Percentiles rank a stretch among this genome's conserved stretches.
Conservation (phyloP, 2,113 vertebrate genomes). For the Caloenas nicobarica region DNA sequence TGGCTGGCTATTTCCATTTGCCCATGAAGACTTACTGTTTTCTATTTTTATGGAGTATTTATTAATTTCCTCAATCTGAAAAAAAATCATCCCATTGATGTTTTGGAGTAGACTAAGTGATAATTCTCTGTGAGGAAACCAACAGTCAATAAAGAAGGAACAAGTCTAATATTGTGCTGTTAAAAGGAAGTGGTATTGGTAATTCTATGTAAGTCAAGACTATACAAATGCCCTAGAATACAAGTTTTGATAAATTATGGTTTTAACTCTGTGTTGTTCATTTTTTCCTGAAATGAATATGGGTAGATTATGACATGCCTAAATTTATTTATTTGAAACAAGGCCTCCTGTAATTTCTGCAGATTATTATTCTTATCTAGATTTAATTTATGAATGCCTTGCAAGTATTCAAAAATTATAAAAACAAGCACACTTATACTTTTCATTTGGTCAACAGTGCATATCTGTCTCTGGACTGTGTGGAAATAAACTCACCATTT, state of each 20-base stretch:
- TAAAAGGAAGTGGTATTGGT: background rate
- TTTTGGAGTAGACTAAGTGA: background rate
- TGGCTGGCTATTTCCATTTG: background rate
- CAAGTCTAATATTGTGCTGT: background rate
- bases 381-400: background rate
- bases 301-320: background rate
- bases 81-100: background rate
- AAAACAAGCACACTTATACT: background rate
- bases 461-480: background rate
- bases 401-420: background rate
- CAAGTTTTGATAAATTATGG: background rate
- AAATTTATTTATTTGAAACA: background rate
- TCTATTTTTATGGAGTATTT: background rate
- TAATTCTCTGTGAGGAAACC: background rate
- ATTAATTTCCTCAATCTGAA: background rate
- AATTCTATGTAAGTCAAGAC: background rate
- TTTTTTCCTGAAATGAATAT: background rate
- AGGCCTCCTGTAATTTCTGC: background rate
- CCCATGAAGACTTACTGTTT: background rate
- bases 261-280: background rate
- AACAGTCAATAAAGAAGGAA: background rate
- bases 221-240: background rate
- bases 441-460: background rate
- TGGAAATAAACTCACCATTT: background rate
- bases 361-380: background rate